These are phyloP conservation scores for Euzetes globulus DNA, from an alignment of 2,888 invertebrate species.

Conservation along the genomic window DNA sequence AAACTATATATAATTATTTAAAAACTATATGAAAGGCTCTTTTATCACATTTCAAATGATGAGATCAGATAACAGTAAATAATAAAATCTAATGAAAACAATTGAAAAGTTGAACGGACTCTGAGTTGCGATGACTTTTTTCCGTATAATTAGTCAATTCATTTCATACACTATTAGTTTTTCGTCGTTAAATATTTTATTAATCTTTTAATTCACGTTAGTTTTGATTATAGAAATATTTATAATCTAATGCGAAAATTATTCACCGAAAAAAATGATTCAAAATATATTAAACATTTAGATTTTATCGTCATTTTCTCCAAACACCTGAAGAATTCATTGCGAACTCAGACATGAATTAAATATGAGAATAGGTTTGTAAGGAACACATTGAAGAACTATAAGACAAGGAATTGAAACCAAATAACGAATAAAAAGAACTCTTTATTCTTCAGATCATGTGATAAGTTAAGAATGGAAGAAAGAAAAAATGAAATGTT, in stretches of 20 bases:
- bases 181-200: background rate
- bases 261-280: background rate
- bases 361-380: background rate
- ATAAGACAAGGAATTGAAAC: background rate
- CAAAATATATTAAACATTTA: background rate
- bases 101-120: background rate
- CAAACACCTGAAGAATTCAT: background rate
- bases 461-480: background rate
- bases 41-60: background rate
- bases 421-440: background rate
- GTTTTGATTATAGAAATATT: background rate
- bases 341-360: background rate
- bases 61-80: background rate
- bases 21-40: too few species aligned
- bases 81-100: background rate
- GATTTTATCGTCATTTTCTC: background rate
- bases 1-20: too few species aligned
- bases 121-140: background rate
- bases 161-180: background rate
- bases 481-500: background rate
- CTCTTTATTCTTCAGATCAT: background rate
- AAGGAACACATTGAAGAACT: background rate
- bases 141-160: background rate
- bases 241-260: slow-evolving; percentile 2
- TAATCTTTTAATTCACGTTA: background rate